Evolutionary conservation across 1,140 invertebrate genomes (phyloP), one percentile per base, ranked within the genome.

Genomic region (Sycophila sp.): DNA sequence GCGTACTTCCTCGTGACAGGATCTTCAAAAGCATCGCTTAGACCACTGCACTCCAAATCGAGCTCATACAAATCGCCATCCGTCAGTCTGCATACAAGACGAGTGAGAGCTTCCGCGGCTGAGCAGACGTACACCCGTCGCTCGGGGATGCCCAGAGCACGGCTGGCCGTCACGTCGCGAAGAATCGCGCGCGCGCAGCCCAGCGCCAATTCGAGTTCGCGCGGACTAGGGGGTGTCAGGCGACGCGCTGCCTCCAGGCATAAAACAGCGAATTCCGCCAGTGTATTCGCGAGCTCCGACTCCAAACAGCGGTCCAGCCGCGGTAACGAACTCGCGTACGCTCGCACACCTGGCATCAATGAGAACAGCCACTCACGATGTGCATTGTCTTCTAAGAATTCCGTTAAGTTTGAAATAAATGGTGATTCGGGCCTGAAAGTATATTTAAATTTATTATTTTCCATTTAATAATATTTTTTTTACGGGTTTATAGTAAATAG

Each of bases 221-320:
- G 69, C 3, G 80, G 81, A 10, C 69, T 79, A n/a, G 58, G 62
- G 76, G 7, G 11, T 68, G 6, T 45, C 73, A 85, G 81, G 80
- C 80, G 85, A 26, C 81, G 81, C 7, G 79, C 77, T 60, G 89
- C 85, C 83, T 93, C 90, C 22, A 91, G 78, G 74, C 88, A 90
- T 0, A 92, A 68, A 2, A 91, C 80, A 56, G 87, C 86, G 78
- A 93, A 91, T 73, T 88, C 86, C 0, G 87, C 87, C 2, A 93
- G 81, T 88, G 67, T 87, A 86, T 15, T 82, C 80, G 4, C 73
- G 73, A 19, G 4, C 17, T 76, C 77, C 1, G 81, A 72, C 60
- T 87, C 84, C 26, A 89, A 86, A 13, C 0, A 4, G 0, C 22
- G 28, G 84, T 30, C 90, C 75, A 85, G 59, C 40, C 77, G 77